Evolutionary conservation across 2,113 vertebrate species (phyloP), one percentile per base, ranked within the genome.

Genomic region (Mormoops blainvillei): DNA sequence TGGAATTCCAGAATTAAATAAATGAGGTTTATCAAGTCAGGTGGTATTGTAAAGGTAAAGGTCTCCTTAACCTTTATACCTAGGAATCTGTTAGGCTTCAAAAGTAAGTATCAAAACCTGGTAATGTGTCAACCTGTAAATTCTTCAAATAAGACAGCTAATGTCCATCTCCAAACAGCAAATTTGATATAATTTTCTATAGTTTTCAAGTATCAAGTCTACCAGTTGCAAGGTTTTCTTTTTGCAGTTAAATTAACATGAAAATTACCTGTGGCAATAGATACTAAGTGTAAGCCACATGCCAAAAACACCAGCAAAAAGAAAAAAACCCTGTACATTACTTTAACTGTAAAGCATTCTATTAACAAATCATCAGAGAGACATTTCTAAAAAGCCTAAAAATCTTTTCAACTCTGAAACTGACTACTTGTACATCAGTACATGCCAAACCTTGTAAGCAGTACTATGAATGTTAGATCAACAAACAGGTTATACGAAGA

Each of bases 291-390:
- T 52, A 87, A 84, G 7, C 33, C 77, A 41, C 10, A 45, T 56
- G 56, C 70, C 41, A 95, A 95, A 93, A 95, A 38, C 15, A 89
- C 33, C 3, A 86, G 24, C 22, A 84, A 74, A 95, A 96, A 54
- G 31, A 45, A 67, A 74, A 80, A 31, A 65, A 71, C 48, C 24
- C 48, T 70, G 24, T 45, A 56, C 24, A 65, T 78, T 74, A 94
- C 28, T 48, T 92, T 87, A 93, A 11, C 92, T 89, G 28, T 15
- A 74, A 90, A 90, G 68, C 18, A 91, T 41, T 87, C 48, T 82
- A 95, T 89, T 93, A 97, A 87, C 7, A 93, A 83, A 71, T 89
- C 50, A 90, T 87, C 50, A 92, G 54, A 77, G 1, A 95, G 19
- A 92, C 38, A 86, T 76, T 38, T 94, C 58, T 88, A 86, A 41